These are phyloP conservation scores for Crocallis elinguaria DNA, from an alignment of 2,888 invertebrate species.

Conservation along the genomic window DNA sequence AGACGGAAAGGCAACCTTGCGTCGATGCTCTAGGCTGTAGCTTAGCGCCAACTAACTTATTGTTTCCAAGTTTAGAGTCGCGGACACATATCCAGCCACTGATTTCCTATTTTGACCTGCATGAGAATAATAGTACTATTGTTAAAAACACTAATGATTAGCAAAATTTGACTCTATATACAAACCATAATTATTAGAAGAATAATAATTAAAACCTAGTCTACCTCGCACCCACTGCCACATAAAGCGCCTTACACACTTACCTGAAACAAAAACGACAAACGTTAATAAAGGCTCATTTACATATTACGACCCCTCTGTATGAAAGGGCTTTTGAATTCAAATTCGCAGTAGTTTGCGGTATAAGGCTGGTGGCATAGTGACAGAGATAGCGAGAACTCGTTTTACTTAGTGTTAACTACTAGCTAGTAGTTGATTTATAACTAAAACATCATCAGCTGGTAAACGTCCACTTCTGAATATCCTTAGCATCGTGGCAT, in stretches of 20 bases:
- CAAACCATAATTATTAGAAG: neutral
- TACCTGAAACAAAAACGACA: constrained; percentile 54
- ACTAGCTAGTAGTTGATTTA: neutral
- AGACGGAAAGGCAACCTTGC: too few relatives aligned
- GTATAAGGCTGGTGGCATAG: neutral
- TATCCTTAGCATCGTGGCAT: too few relatives aligned
- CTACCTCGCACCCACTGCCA: neutral
- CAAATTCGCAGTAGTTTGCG: constrained; percentile 32
- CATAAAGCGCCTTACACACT: constrained; percentile 36
- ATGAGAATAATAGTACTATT: too few relatives aligned
- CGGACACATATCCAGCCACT: too few relatives aligned
- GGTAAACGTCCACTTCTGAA: too few relatives aligned
- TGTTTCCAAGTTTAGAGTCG: too few relatives aligned
- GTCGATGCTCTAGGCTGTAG: too few relatives aligned
- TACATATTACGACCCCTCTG: constrained; percentile 30
- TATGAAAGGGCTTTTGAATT: constrained; percentile 35
- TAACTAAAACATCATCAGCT: too few relatives aligned
- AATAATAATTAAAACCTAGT: constrained; percentile 1
- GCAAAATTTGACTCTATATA: neutral
- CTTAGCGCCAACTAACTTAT: too few relatives aligned
- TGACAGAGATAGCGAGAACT: constrained; percentile 10
- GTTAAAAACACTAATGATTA: neutral
- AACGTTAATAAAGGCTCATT: constrained; percentile 45
- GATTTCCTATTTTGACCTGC: too few relatives aligned
- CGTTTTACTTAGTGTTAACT: too few relatives aligned